phyloP scores from a whole-genome alignment of 2,797 vertebrate species.

The Sylvilagus floridanus region DNA sequence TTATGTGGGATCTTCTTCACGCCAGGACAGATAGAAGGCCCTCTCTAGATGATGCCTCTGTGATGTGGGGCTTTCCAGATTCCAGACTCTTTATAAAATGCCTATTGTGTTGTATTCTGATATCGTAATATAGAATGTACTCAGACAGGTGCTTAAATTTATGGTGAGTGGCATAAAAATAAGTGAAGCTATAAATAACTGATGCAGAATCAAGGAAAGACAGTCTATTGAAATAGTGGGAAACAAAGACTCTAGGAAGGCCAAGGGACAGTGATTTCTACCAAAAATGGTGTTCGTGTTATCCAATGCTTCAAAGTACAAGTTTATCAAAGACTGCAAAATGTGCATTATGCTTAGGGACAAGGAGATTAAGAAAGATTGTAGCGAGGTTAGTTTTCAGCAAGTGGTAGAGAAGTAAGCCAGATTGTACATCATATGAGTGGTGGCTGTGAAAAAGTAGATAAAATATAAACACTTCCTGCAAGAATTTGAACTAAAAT shows the following conservation, averaged over 20 bases:
- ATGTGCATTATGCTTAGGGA: neutral
- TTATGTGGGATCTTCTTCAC: neutral
- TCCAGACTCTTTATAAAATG: neutral
- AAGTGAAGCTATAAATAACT: neutral
- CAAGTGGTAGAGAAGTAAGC: neutral
- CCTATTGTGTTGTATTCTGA: neutral
- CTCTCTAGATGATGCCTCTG: neutral
- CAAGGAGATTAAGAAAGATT: neutral
- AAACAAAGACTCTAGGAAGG: neutral
- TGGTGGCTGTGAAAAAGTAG: neutral
- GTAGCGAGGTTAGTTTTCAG: neutral
- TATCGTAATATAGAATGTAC: neutral
- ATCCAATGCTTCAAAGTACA: neutral
- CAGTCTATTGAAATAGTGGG: neutral
- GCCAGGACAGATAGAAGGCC: neutral
- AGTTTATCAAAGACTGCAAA: neutral
- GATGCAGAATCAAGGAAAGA: neutral
- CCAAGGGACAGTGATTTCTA: neutral
- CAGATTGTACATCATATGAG: neutral
- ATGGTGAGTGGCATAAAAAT: neutral
- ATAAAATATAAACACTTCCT: neutral
- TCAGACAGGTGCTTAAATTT: neutral
- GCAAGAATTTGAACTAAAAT: neutral
- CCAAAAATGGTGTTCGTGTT: neutral
- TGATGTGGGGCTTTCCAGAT: neutral